Percentiles rank a stretch among this genome's conserved stretches.
Conservation (phyloP, 2,888 invertebrate species). For the Acanthosepion pharaonis region DNA sequence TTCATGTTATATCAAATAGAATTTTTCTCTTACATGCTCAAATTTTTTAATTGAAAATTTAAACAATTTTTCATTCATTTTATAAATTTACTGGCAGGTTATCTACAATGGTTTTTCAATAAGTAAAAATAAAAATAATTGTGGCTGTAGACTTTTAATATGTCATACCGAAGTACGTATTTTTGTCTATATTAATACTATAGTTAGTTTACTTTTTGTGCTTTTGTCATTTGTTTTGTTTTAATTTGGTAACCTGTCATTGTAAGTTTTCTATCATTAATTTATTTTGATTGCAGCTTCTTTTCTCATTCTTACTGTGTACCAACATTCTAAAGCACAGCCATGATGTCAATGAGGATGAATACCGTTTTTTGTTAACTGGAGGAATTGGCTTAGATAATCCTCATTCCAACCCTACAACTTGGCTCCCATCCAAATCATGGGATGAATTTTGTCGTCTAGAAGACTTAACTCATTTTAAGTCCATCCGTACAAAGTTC, state of each 20-base stretch:
- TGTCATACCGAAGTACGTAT: too few species aligned
- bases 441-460: conserved; percentile 78
- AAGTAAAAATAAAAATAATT: too few species aligned
- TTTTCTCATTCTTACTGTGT: conserved; percentile 76
- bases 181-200: background rate
- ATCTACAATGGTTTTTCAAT: too few species aligned
- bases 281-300: conserved; percentile 65
- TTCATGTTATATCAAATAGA: background rate
- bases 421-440: conserved; percentile 86
- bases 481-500: conserved; percentile 72
- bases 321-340: conserved; percentile 75
- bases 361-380: conserved; percentile 91
- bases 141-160: too few species aligned
- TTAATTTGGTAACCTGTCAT: background rate
- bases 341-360: conserved; percentile 76
- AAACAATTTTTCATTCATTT: background rate
- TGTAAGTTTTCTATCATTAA: background rate
- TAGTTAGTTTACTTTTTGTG: background rate
- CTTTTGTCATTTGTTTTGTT: background rate
- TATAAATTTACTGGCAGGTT: too few species aligned
- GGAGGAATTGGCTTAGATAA: conserved; percentile 88
- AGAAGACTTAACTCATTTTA: conserved; percentile 71
- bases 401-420: conserved; percentile 83
- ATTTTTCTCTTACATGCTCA: background rate
- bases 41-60: too few species aligned